Percentiles rank a stretch among this genome's conserved stretches.
These are phyloP conservation scores for Galeopterus variegatus DNA, from an alignment of 2,113 vertebrate species.

Conservation along the genomic window DNA sequence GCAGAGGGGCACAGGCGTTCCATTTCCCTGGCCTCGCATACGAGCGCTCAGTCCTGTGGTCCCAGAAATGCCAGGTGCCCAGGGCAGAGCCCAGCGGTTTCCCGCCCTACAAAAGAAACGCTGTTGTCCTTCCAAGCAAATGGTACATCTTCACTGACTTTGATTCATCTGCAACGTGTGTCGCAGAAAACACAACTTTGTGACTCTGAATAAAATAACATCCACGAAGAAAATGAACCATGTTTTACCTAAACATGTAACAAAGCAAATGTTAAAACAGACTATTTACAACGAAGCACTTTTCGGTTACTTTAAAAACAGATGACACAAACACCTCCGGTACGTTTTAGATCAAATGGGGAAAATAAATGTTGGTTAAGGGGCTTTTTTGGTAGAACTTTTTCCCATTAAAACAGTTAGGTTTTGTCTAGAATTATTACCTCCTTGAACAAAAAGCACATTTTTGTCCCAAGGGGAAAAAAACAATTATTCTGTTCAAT, in stretches of 20 bases:
- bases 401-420: slow-evolving; percentile 79
- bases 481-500: slow-evolving; percentile 84
- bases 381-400: slow-evolving; percentile 75
- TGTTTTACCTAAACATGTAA: background rate
- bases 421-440: slow-evolving; percentile 83
- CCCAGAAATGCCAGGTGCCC: too few relatives aligned
- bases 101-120: fast-evolving
- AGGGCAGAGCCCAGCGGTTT: fast-evolving
- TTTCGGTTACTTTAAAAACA: background rate
- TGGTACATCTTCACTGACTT: fast-evolving
- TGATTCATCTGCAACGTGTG: fast-evolving
- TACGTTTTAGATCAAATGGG: slow-evolving; percentile 75
- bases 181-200: fast-evolving
- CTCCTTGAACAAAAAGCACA: slow-evolving; percentile 82
- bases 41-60: too few relatives aligned
- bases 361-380: background rate
- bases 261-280: background rate
- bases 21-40: too few relatives aligned
- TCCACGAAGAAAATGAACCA: too few relatives aligned
- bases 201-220: too few relatives aligned
- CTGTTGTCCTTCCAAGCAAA: too few relatives aligned
- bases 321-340: background rate
- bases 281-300: background rate
- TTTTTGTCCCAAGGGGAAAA: slow-evolving; percentile 79
- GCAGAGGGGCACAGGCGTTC: too few relatives aligned